Conservation (phyloP, 2,888 invertebrate genomes). For the Oscheius sp. region DNA sequence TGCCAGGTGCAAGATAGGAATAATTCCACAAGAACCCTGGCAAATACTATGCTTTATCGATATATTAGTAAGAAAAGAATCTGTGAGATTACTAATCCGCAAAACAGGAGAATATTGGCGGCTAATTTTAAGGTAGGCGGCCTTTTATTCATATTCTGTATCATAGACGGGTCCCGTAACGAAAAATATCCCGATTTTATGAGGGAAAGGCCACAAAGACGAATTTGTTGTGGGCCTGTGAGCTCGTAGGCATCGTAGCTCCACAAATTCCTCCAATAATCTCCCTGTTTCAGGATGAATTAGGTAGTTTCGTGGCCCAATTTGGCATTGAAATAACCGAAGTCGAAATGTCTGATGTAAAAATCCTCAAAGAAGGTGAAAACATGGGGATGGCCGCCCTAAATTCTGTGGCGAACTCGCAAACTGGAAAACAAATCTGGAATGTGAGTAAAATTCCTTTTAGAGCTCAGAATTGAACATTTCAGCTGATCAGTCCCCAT, state of each 20-base stretch:
- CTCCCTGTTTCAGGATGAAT: conserved; percentile 69
- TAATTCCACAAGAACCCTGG: conserved; percentile 73
- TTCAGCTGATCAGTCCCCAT: conserved; percentile 33
- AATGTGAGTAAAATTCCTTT: conserved; percentile 2
- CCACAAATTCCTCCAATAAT: neutral
- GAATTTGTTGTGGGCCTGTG: too few relatives aligned
- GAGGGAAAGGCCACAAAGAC: too few relatives aligned
- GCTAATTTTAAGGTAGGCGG: conserved; percentile 55
- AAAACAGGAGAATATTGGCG: conserved; percentile 52
- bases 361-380: conserved; percentile 65
- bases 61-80: conserved; percentile 73
- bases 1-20: conserved; percentile 74
- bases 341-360: conserved; percentile 73
- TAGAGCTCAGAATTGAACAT: neutral
- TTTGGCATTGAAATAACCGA: conserved; percentile 74
- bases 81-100: conserved; percentile 63
- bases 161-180: too few relatives aligned
- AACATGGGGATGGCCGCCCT: conserved; percentile 64
- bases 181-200: too few relatives aligned
- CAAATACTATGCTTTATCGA: conserved; percentile 74
- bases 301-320: conserved; percentile 72
- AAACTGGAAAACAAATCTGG: conserved; percentile 61
- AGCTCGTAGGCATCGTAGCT: too few relatives aligned
- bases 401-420: conserved; percentile 55
- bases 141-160: neutral